Base-by-base conservation (phyloP, 2,888 invertebrate species). In the Melanostoma mellinum region DNA sequence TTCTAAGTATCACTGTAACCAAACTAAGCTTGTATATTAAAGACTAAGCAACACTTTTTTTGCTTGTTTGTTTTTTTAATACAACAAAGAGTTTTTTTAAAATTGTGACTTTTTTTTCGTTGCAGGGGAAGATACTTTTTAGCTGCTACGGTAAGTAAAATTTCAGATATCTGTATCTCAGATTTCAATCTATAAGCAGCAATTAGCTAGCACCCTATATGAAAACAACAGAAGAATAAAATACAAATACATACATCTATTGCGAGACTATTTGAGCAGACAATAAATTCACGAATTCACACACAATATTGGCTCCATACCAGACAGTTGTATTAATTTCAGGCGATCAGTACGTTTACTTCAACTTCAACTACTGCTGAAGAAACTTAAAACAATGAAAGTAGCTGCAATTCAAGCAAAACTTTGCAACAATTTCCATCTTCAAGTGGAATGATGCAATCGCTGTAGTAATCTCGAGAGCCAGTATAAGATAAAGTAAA, bases 71-170 rank as follows among this genome's bases (percentile, higher is more conserved):
- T n/a, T n/a, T n/a, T n/a, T n/a, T n/a, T n/a, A n/a, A n/a, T n/a
- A n/a, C n/a, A n/a, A n/a, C 20, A 20, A 20, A 20, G 10, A n/a
- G 10, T 10, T 10, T 46, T n/a, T 46, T 4, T 10, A n/a, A 46
- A 46, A 10, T 50, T 50, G 4, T 9, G 9, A 5, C 67, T 53
- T 50, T 33, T 52, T 6, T 78, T 67, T 72, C 75, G 52, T 87
- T 86, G 5, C 84, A 88, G 88, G 80, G 86, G 78, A 84, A 86
- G 82, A 85, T 74, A 75, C 68, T 58, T 75, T 85, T 69, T 67
- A 58, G 85, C 82, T 78, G 75, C 53, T 73, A 86, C 87, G 86
- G 88, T 88, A 85, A 86, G 87, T 87, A 20, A 53, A 50, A 6
- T 32, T 5, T 58, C 36, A 40, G 58, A 63, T 58, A 42, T 50